Evolutionary conservation across 2,113 vertebrate genomes (phyloP).

Genomic region (Motacilla alba): DNA sequence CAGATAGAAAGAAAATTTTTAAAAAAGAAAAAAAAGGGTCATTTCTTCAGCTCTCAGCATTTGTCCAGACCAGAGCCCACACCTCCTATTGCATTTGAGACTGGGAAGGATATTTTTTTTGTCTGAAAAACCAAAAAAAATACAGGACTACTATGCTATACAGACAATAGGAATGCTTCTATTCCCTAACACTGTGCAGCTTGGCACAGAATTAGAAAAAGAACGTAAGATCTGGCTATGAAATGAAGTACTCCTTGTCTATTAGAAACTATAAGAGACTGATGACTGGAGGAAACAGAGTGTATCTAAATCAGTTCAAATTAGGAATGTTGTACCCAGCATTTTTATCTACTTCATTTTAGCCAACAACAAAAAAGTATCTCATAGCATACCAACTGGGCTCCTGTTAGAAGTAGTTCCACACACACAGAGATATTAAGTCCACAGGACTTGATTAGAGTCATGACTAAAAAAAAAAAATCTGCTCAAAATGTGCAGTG

Average conservation of each 20-base stretch:
- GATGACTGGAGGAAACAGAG: neutral
- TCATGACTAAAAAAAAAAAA: neutral
- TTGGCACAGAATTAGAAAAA: neutral
- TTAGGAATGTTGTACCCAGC: accelerated
- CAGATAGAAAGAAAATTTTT: neutral
- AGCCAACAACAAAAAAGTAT: neutral
- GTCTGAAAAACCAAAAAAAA: neutral
- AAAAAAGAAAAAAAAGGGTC: too few relatives aligned
- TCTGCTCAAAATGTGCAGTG: neutral
- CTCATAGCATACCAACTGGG: neutral
- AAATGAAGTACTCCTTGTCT: neutral
- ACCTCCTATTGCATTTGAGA: neutral
- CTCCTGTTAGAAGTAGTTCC: neutral
- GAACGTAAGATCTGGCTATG: neutral
- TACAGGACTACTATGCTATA: neutral
- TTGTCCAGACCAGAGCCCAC: neutral
- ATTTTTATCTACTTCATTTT: neutral
- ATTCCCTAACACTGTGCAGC: neutral
- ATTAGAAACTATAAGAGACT: neutral
- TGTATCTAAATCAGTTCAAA: neutral
- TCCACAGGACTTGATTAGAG: neutral
- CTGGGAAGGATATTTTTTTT: neutral
- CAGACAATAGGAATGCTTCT: neutral
- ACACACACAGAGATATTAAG: neutral
- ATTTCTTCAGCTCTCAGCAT: neutral